Evolutionary conservation across 1,140 invertebrate genomes (phyloP).

Genomic region (Neodiprion pinetum): DNA sequence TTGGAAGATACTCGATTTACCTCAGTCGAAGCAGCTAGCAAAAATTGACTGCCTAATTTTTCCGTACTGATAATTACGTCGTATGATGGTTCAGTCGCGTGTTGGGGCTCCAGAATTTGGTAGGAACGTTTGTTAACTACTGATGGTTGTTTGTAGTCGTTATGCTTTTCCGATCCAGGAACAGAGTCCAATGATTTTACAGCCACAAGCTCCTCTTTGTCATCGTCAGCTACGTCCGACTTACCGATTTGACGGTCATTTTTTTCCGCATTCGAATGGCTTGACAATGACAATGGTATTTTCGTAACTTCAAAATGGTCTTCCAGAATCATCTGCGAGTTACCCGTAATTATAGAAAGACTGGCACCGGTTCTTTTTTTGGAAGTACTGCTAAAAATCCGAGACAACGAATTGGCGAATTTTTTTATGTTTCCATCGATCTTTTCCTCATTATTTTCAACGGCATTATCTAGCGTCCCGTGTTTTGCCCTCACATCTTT

Average conservation of each 20-base stretch:
- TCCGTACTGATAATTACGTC: no score
- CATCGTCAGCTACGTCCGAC: neutral
- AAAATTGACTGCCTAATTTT: no score
- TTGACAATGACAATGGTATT: neutral
- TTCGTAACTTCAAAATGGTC: no score
- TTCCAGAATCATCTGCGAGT: neutral
- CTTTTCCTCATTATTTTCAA: neutral
- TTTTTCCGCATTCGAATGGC: neutral
- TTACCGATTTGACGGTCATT: neutral
- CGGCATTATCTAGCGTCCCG: no score
- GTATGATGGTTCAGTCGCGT: neutral
- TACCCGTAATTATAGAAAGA: neutral
- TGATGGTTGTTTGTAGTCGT: no score
- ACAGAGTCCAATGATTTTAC: neutral
- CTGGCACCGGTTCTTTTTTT: neutral
- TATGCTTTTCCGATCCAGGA: no score
- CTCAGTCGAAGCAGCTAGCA: no score
- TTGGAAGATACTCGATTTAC: no score
- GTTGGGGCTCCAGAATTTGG: no score
- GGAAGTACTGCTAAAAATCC: neutral
- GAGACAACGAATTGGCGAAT: neutral
- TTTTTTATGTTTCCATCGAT: neutral
- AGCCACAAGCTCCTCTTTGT: neutral
- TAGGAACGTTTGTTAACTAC: no score
- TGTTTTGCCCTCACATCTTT: no score